phyloP scores from a whole-genome alignment of 2,797 vertebrate genomes.

The Poecilia velifera region DNA sequence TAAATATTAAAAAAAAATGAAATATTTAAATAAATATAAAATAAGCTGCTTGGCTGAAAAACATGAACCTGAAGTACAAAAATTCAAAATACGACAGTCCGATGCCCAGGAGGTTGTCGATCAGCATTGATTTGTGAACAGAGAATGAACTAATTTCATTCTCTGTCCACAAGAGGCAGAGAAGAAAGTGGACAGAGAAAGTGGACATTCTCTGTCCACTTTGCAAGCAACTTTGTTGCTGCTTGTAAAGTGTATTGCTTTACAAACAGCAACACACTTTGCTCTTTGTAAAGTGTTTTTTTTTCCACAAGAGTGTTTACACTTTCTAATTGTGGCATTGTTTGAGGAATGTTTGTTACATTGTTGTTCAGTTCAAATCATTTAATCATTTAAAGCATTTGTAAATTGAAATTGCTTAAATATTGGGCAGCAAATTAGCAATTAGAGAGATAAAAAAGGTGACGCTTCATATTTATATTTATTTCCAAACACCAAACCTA shows the following conservation, averaged over 20 bases:
- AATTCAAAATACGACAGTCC: not conserved
- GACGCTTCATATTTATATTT: not conserved
- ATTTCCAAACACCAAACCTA: not conserved
- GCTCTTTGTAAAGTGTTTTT: not conserved
- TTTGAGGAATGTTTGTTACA: not conserved
- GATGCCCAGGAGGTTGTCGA: not conserved
- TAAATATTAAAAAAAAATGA: not conserved
- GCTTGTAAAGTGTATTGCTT: too few relatives aligned
- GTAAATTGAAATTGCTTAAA: not conserved
- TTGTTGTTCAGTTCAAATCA: not conserved
- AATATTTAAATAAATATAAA: not conserved
- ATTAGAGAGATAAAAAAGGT: not conserved
- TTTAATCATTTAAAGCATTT: not conserved
- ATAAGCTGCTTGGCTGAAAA: not conserved
- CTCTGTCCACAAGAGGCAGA: too few relatives aligned
- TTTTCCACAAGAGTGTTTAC: not conserved
- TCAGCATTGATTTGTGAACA: not conserved
- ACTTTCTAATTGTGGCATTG: not conserved
- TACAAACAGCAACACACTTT: too few relatives aligned
- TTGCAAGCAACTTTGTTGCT: too few relatives aligned
- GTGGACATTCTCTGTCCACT: too few relatives aligned
- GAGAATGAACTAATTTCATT: not conserved
- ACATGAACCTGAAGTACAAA: not conserved
- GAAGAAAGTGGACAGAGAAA: too few relatives aligned
- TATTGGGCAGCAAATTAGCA: not conserved